Conservation (phyloP, 2,113 vertebrate species). For the Pseudorectes ferrugineus region DNA sequence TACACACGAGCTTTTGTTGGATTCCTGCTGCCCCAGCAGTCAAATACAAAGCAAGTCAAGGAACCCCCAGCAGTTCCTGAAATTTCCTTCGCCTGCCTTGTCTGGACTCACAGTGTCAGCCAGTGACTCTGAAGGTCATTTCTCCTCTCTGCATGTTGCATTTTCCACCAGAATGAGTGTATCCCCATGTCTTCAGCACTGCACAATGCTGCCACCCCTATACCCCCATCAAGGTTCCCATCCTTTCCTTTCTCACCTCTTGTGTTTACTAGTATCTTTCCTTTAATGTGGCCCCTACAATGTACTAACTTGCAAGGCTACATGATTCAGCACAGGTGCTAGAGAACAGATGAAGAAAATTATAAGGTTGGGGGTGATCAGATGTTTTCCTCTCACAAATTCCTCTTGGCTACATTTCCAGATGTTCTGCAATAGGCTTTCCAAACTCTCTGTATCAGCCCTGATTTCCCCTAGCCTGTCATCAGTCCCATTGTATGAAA, state of each 20-base stretch:
- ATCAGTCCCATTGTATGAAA: neutral
- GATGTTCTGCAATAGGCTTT: neutral
- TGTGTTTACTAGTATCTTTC: neutral
- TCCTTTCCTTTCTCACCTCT: neutral
- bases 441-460: neutral
- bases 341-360: neutral
- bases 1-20: neutral
- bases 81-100: neutral
- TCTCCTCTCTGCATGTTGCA: neutral
- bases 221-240: neutral
- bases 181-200: neutral
- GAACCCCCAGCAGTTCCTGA: neutral
- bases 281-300: neutral
- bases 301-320: neutral
- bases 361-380: neutral
- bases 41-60: slow-evolving; percentile 31
- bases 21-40: neutral
- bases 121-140: neutral
- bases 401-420: slow-evolving; percentile 19
- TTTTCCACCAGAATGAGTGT: neutral
- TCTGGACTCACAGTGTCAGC: neutral
- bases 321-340: slow-evolving; percentile 5
- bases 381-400: slow-evolving; percentile 11
- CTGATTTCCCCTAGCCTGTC: neutral
- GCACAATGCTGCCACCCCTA: neutral